These are phyloP conservation scores for Agrotis exclamationis DNA, from an alignment of 2,888 invertebrate species.

Conservation along the genomic window DNA sequence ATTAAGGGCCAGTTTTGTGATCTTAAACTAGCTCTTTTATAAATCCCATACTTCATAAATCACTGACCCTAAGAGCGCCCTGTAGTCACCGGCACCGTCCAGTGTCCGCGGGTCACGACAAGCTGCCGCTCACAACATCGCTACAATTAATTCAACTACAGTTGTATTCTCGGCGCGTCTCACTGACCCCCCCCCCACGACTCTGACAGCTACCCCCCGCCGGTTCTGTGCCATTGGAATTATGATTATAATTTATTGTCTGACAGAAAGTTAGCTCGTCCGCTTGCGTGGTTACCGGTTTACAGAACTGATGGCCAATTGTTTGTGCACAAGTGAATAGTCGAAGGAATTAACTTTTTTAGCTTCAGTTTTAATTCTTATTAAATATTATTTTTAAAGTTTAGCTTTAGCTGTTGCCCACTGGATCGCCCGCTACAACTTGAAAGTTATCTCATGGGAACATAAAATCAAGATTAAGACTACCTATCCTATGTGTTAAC, in stretches of 20 bases:
- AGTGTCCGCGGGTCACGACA: neutral
- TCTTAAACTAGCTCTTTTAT: too few species aligned
- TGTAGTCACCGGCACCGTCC: too few species aligned
- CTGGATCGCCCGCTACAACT: too few species aligned
- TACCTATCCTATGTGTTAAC: too few species aligned
- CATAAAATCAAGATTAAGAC: too few species aligned
- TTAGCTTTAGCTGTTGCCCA: too few species aligned
- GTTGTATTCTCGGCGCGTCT: conserved; percentile 38
- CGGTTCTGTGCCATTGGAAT: conserved; percentile 40
- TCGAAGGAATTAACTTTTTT: conserved; percentile 29
- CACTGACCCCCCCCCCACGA: neutral
- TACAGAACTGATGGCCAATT: conserved; percentile 27
- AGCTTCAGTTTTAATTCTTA: too few species aligned
- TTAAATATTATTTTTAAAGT: too few species aligned
- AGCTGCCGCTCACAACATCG: conserved; percentile 13
- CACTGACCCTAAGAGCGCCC: too few species aligned
- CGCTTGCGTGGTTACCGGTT: conserved; percentile 41
- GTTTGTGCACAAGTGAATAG: conserved; percentile 18
- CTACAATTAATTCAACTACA: conserved; percentile 36
- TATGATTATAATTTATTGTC: conserved; percentile 56
- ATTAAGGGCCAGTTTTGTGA: too few species aligned
- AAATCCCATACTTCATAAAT: too few species aligned
- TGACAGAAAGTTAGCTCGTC: conserved; percentile 41
- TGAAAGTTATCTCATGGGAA: too few species aligned
- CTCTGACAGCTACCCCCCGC: neutral